phyloP scores from a whole-genome alignment of 2,888 invertebrate genomes.

The Sthenelais limicola region DNA sequence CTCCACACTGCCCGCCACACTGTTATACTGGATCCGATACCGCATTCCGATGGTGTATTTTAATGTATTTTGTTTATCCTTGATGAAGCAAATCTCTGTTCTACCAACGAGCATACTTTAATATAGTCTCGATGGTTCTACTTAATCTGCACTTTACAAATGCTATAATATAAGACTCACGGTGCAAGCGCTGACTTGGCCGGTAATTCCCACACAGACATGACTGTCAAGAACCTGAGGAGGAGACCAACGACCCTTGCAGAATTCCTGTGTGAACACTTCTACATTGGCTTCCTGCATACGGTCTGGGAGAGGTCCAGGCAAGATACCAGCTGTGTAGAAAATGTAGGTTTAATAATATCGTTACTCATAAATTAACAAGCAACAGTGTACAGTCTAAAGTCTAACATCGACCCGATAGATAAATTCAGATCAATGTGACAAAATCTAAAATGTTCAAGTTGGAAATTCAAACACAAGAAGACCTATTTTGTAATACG shows the following conservation, averaged over 20 bases:
- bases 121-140: too few relatives aligned
- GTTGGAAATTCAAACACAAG: too few relatives aligned
- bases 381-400: neutral
- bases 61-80: too few relatives aligned
- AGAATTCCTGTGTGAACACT: constrained; percentile 18
- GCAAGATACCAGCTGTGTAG: constrained; percentile 13
- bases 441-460: neutral
- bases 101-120: too few relatives aligned
- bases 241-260: neutral
- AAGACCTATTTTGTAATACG: too few relatives aligned
- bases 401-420: neutral
- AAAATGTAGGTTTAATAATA: neutral
- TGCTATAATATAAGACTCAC: constrained; percentile 13
- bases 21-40: too few relatives aligned
- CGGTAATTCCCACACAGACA: constrained; percentile 2
- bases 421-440: neutral
- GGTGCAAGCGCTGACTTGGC: neutral
- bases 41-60: too few relatives aligned
- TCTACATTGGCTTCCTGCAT: constrained; percentile 5
- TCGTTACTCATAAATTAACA: neutral
- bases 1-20: too few relatives aligned
- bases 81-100: too few relatives aligned
- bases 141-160: too few relatives aligned
- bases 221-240: constrained; percentile 9
- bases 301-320: constrained; percentile 2